These are phyloP conservation scores for Epistrophella euchroma DNA, from an alignment of 2,888 invertebrate species.

Conservation along the genomic window DNA sequence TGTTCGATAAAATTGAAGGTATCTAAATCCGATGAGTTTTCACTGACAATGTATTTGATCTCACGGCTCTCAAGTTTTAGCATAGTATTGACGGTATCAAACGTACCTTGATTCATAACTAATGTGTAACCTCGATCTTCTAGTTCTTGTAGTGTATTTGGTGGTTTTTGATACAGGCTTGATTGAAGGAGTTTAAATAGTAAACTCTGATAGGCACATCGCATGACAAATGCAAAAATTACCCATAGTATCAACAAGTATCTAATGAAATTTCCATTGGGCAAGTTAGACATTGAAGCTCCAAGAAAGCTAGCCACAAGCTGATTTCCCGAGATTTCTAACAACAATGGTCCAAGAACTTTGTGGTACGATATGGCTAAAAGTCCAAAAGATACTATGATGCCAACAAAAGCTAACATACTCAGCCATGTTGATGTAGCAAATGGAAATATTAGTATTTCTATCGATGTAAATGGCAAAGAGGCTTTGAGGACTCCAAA, in stretches of 20 bases:
- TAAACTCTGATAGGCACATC: conserved; percentile 77
- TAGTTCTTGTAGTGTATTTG: conserved; percentile 69
- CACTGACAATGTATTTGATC: conserved; percentile 58
- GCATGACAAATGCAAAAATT: conserved; percentile 73
- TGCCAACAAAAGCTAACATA: conserved; percentile 69
- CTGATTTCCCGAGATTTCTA: conserved; percentile 26
- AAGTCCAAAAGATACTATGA: conserved; percentile 4
- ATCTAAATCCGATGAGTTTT: conserved; percentile 53
- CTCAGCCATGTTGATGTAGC: conserved; percentile 76
- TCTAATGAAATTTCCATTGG: conserved; percentile 65
- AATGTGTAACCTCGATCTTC: conserved; percentile 62
- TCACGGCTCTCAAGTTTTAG: conserved; percentile 45
- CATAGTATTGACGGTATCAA: conserved; percentile 52
- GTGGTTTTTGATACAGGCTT: conserved; percentile 73
- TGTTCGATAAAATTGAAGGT: conserved; percentile 34
- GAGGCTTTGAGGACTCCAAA: conserved; percentile 66
- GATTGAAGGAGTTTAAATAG: conserved; percentile 75
- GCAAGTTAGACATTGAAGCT: conserved; percentile 49
- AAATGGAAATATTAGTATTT: conserved; percentile 77
- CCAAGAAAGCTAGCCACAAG: conserved; percentile 44
- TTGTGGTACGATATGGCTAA: conserved; percentile 17
- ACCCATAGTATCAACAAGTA: conserved; percentile 72
- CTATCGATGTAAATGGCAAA: conserved; percentile 75
- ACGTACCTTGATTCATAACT: conserved; percentile 67
- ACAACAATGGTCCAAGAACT: conserved; percentile 13